These are phyloP conservation scores for Hemicentrotus pulcherrimus DNA, from an alignment of 35 echinoderm and acorn worm genomes.

Conservation along the genomic window DNA sequence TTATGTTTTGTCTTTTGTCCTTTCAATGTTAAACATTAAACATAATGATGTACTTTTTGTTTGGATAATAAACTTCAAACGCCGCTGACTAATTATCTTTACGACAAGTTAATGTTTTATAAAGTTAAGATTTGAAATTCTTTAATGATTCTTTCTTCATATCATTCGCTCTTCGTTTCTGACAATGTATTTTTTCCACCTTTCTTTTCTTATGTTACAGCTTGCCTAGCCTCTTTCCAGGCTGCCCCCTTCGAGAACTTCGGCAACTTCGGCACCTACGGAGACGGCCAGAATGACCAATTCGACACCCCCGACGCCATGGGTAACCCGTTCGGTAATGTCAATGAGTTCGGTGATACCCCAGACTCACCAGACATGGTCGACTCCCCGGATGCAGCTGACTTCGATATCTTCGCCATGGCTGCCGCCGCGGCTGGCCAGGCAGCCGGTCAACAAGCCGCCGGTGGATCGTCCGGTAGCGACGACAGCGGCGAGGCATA, in stretches of 20 bases:
- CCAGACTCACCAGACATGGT: slow-evolving; percentile 28
- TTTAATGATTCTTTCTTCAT: not conserved
- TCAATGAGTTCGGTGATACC: slow-evolving; percentile 26
- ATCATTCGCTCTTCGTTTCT: not conserved
- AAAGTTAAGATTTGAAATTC: no score
- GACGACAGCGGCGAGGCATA: slow-evolving; percentile 26
- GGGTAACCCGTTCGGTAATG: not conserved
- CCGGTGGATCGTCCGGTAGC: not conserved
- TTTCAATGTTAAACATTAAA: no score
- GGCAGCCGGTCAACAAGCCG: slow-evolving; percentile 10
- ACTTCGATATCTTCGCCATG: slow-evolving; percentile 41
- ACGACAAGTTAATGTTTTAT: no score
- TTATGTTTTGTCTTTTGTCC: no score
- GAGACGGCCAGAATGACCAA: not conserved
- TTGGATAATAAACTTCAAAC: no score
- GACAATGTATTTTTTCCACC: not conserved
- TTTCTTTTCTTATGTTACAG: not conserved
- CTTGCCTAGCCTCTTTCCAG: slow-evolving; percentile 4
- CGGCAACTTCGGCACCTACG: slow-evolving; percentile 22
- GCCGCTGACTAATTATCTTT: no score
- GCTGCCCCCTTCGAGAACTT: slow-evolving; percentile 32
- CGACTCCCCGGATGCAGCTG: slow-evolving; percentile 22
- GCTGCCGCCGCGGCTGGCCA: slow-evolving; percentile 25
- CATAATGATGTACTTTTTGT: no score
- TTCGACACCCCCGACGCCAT: not conserved